Evolutionary conservation across 92 coral and sea anemone species (phyloP).

Genomic region (Anthopleura xanthogrammica): DNA sequence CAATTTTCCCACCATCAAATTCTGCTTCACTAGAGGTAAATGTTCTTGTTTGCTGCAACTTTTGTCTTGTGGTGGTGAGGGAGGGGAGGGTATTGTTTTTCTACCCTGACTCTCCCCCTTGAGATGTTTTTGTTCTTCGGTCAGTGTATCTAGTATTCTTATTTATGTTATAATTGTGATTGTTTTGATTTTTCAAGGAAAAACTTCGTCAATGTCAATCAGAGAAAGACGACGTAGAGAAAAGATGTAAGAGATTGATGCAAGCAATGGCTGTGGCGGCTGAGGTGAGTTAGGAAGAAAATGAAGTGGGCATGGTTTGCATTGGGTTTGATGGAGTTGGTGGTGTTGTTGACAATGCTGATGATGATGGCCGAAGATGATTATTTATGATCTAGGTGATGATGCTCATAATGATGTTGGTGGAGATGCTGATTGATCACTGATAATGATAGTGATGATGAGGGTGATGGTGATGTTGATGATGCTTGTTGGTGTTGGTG

Average conservation of each 20-base stretch:
- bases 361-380: too few species aligned
- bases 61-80: not conserved
- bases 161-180: not conserved
- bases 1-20: constrained; percentile 49
- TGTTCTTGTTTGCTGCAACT: not conserved
- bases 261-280: constrained; percentile 90
- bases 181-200: constrained; percentile 45
- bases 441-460: constrained; percentile 10
- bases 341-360: too few species aligned
- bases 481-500: not conserved
- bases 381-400: too few species aligned
- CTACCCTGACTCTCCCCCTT: not conserved
- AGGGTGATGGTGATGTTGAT: constrained; percentile 1
- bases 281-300: constrained; percentile 34
- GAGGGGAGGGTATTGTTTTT: not conserved
- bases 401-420: too few species aligned
- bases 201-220: constrained; percentile 69
- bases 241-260: constrained; percentile 93
- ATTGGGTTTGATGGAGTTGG: too few species aligned
- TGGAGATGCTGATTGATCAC: too few species aligned
- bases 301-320: not conserved
- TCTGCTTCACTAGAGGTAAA: constrained; percentile 73
- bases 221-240: constrained; percentile 86
- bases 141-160: not conserved
- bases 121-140: not conserved